phyloP scores from a whole-genome alignment of 2,888 invertebrate genomes.

The Macroteleia sp. region DNA sequence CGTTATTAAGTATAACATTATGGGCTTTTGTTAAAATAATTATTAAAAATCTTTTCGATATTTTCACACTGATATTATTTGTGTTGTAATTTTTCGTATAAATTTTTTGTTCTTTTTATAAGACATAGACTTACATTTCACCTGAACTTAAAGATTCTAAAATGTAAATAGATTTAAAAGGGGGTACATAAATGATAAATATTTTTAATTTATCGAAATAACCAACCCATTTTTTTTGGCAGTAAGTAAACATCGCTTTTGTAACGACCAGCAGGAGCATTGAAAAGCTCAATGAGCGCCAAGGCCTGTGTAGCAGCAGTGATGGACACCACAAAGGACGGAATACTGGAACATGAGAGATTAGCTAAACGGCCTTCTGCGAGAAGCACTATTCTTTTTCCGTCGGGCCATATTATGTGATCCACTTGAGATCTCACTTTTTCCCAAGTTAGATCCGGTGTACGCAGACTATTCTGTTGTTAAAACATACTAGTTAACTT shows the following conservation, averaged over 20 bases:
- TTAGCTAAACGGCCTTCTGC: conserved; percentile 98
- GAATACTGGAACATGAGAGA: conserved; percentile 97
- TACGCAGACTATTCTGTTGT: conserved; percentile 93
- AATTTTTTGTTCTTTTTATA: no score
- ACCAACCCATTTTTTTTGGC: conserved; percentile 98
- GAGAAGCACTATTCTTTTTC: conserved; percentile 95
- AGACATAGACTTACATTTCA: no score
- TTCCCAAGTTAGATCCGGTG: conserved; percentile 98
- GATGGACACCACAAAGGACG: conserved; percentile 98
- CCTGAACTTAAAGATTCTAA: no score
- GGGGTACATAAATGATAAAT: no score
- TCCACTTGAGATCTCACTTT: conserved; percentile 98
- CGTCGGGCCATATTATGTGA: conserved; percentile 99
- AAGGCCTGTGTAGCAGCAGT: conserved; percentile 98
- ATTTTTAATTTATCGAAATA: no score
- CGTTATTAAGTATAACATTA: no score
- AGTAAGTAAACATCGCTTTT: conserved; percentile 98
- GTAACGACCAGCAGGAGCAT: conserved; percentile 97
- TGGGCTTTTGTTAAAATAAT: no score
- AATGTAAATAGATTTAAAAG: no score
- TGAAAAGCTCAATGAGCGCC: conserved; percentile 97
- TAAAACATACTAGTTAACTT: conserved; percentile 82
- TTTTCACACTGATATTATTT: no score
- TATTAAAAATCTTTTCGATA: no score
- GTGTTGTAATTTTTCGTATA: no score